Evolutionary conservation across 2,888 invertebrate species (phyloP).

Genomic region (Megalurothrips usitatus): DNA sequence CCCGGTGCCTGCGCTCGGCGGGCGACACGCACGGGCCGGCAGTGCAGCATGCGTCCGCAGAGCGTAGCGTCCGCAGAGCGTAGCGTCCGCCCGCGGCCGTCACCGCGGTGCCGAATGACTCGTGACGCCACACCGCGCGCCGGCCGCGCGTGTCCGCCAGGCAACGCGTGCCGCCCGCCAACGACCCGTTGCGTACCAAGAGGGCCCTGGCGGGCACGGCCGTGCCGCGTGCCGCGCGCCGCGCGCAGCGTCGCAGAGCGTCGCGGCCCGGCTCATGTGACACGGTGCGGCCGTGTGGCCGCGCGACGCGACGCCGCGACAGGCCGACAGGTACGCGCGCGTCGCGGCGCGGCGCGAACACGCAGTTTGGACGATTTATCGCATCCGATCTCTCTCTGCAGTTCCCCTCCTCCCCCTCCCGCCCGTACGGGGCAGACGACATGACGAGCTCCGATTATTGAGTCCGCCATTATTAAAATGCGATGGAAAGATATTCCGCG

Average conservation of each 20-base stretch:
- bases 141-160: neutral
- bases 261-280: neutral
- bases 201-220: too few species aligned
- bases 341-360: neutral
- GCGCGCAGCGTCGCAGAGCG: too few species aligned
- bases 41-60: too few species aligned
- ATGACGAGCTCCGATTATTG: slow-evolving; percentile 13
- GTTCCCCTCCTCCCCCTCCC: too few species aligned
- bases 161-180: neutral
- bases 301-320: neutral
- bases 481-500: slow-evolving; percentile 17
- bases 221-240: neutral
- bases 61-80: too few species aligned
- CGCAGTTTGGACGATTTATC: slow-evolving; percentile 22
- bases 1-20: too few species aligned
- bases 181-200: too few species aligned
- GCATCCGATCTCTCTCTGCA: neutral
- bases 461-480: slow-evolving; percentile 12
- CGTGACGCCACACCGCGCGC: slow-evolving; percentile 11
- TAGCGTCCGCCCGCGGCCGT: too few species aligned
- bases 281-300: neutral
- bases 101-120: neutral
- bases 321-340: neutral
- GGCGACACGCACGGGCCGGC: too few species aligned
- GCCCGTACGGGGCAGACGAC: neutral